Evolutionary conservation across 2,888 invertebrate species (phyloP), one percentile per base, ranked within the genome.

Genomic region (Julus scandinavius): DNA sequence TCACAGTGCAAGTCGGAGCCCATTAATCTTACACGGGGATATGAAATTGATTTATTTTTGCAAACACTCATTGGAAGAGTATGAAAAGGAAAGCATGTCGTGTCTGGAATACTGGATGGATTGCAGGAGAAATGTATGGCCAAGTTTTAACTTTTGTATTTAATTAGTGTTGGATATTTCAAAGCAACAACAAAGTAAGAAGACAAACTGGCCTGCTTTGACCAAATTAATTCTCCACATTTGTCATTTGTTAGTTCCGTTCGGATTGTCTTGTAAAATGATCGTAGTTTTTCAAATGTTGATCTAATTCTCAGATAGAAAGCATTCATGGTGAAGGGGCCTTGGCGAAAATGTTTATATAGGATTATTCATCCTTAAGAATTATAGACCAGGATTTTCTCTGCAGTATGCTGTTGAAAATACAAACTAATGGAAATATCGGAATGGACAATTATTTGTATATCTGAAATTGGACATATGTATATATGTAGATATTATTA

Each of bases 31-130:
- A 17, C 54, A 54, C 54, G 15, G 17, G 49, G 54, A 54, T 54
- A 54, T 54, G 54, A 54, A 54, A 54, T 54, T 54, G 54, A 54
- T 54, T 54, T 54, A 54, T 54, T 54, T 29, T 54, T 54, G 54
- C 54, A 54, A 54, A 54, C 54, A 54, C 54, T 54, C 54, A 54
- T 54, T 54, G 54, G 54, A 54, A 54, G 54, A 54, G 54, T 54
- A 54, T 54, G 54, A 54, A 54, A 54, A 54, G 54, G 13, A 54
- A 54, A 54, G 54, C 54, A 54, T 7, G 5, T 17, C 54, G 11
- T 17, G 54, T 54, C 54, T 7, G 45, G 1, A 45, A 54, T 54
- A 54, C 15, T 15, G 11, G 13, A 54, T 54, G 54, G 17, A 54
- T 54, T 17, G 54, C 54, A 15, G 54, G 17, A 17, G 54, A 54